Evolutionary conservation across 2,888 invertebrate species (phyloP).

Genomic region (Apomyelois bistriatella): DNA sequence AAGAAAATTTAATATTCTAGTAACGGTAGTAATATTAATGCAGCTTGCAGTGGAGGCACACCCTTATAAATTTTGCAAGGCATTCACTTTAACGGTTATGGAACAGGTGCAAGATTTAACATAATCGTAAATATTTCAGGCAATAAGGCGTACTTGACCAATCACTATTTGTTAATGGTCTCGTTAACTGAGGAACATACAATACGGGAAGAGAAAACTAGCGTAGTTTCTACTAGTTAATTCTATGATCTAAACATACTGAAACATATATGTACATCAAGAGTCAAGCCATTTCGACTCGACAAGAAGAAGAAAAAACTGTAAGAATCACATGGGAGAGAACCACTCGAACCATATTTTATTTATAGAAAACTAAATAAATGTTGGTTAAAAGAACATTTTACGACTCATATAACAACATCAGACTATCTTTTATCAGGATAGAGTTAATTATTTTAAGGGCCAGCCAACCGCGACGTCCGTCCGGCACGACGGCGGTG

Average conservation of each 20-base stretch:
- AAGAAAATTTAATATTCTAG: background rate
- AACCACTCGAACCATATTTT: no score
- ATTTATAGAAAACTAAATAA: background rate
- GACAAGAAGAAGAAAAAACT: no score
- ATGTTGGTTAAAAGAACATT: background rate
- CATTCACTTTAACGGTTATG: background rate
- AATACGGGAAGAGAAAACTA: slow-evolving; percentile 2
- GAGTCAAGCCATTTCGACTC: no score
- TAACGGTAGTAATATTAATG: background rate
- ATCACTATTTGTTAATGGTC: slow-evolving; percentile 1
- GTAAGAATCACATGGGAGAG: no score
- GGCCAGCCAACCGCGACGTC: slow-evolving; percentile 45
- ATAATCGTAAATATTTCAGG: slow-evolving; percentile 8
- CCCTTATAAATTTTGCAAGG: slow-evolving; percentile 1
- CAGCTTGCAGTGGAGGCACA: background rate
- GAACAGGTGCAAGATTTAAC: slow-evolving; percentile 6
- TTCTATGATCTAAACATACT: background rate
- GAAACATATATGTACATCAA: no score
- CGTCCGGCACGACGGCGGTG: slow-evolving; percentile 46
- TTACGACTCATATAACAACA: background rate
- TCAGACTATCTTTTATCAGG: slow-evolving; percentile 19
- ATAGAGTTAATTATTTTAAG: slow-evolving; percentile 38
- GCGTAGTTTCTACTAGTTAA: background rate
- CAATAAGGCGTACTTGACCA: background rate
- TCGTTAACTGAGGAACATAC: background rate